A percentile compares a stretch with the other conserved stretches of the same genome.
Evolutionary conservation across 2,888 invertebrate genomes (phyloP).

Genomic region (Tetragnatha montana): DNA sequence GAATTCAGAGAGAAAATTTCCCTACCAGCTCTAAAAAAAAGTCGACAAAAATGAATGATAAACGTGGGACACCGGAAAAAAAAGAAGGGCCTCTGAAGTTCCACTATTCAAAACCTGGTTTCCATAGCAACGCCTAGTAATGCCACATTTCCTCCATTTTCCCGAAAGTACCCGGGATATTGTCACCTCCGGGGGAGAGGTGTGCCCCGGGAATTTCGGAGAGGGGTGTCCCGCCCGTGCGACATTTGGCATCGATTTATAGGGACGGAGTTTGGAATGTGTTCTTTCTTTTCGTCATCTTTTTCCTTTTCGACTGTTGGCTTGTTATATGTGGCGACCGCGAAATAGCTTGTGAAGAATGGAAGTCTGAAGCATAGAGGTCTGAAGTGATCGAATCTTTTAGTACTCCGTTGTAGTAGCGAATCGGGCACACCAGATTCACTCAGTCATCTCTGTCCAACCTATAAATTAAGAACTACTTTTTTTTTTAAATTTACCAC

Average conservation of each 20-base stretch:
- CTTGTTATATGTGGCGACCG: background rate
- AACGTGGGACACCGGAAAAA: too few relatives aligned
- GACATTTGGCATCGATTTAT: background rate
- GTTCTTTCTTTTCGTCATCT: background rate
- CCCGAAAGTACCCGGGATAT: background rate
- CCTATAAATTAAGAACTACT: too few relatives aligned
- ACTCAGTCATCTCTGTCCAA: too few relatives aligned
- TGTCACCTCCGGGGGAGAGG: background rate
- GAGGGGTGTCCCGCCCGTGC: background rate
- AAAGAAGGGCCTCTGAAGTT: background rate
- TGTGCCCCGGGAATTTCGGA: background rate
- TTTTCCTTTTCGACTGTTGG: background rate
- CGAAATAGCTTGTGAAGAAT: background rate
- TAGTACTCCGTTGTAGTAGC: too few relatives aligned
- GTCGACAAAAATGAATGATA: background rate
- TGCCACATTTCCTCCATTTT: constrained; percentile 23
- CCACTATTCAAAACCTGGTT: constrained; percentile 11
- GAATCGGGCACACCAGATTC: too few relatives aligned
- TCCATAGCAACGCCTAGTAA: constrained; percentile 6
- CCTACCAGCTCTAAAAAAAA: too few relatives aligned
- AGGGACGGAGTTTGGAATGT: background rate
- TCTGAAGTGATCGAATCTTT: background rate
- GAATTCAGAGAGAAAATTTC: too few relatives aligned
- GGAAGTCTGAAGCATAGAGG: background rate
- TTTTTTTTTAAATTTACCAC: too few relatives aligned